Conservation (phyloP, 2,888 invertebrate species). For the Cyclophora albipunctata region DNA sequence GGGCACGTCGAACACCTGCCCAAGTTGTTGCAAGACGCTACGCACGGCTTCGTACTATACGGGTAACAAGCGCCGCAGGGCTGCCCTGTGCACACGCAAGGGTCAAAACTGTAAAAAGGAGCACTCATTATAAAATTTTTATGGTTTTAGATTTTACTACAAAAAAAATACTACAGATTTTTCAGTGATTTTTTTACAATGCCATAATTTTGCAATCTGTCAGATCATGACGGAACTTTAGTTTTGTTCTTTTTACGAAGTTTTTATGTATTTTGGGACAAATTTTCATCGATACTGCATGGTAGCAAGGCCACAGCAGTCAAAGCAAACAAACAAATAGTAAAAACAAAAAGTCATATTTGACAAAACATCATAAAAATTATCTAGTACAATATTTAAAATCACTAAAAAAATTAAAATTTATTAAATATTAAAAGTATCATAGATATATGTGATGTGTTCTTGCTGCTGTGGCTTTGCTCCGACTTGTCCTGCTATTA, state of each 20-base stretch:
- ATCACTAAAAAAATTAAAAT: neutral
- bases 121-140: constrained; percentile 52
- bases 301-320: no score
- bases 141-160: constrained; percentile 26
- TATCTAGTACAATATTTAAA: constrained; percentile 4
- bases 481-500: constrained; percentile 56
- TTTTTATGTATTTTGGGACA: no score
- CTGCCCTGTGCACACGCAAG: constrained; percentile 52
- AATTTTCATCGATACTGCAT: no score
- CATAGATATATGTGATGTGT: constrained; percentile 32
- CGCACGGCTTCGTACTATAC: constrained; percentile 56
- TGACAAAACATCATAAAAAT: neutral
- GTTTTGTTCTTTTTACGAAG: no score
- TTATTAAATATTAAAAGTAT: neutral
- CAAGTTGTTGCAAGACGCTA: constrained; percentile 47
- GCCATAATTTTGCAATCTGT: no score
- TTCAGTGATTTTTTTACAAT: no score
- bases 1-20: constrained; percentile 58
- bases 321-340: no score
- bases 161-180: neutral
- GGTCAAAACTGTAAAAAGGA: constrained; percentile 63
- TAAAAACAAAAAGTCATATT: neutral
- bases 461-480: constrained; percentile 31
- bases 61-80: constrained; percentile 65
- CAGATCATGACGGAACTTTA: no score